These are phyloP conservation scores for Clarias magur DNA, from an alignment of 2,113 vertebrate genomes.

Conservation along the genomic window DNA sequence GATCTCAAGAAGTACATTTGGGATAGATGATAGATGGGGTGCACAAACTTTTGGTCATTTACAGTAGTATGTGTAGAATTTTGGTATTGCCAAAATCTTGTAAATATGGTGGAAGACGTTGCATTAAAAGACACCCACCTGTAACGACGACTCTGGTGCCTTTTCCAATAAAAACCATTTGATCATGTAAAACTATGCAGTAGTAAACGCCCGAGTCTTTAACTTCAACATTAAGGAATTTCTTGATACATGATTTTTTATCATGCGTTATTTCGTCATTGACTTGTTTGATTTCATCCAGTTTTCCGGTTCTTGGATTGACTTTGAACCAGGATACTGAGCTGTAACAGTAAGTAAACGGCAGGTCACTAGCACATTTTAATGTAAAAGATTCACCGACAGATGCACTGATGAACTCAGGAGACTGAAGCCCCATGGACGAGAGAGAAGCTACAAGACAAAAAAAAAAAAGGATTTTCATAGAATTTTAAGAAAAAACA, in stretches of 20 bases:
- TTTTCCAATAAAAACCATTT: neutral
- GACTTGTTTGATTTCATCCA: neutral
- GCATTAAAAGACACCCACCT: conserved; percentile 22
- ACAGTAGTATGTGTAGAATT: neutral
- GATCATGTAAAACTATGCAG: neutral
- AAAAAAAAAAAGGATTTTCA: neutral
- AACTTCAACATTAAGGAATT: neutral
- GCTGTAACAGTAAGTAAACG: neutral
- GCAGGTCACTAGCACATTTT: neutral
- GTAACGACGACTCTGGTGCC: conserved; percentile 44
- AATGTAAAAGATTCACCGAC: conserved; percentile 12
- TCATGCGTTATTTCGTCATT: fast-evolving
- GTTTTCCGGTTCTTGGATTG: conserved; percentile 21
- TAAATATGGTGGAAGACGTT: neutral
- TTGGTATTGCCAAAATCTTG: no score
- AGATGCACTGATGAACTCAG: neutral
- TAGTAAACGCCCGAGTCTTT: conserved; percentile 49
- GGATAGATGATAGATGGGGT: neutral
- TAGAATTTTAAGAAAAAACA: neutral
- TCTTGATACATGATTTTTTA: conserved; percentile 3
- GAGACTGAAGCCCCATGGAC: conserved; percentile 1
- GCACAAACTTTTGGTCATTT: neutral
- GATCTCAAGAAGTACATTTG: neutral
- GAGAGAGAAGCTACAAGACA: conserved; percentile 28
- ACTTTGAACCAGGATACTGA: conserved; percentile 28